A percentile compares a stretch with the other conserved stretches of the same genome.
These are phyloP conservation scores for Corythucha ciliata DNA, from an alignment of 2,888 invertebrate genomes.

Conservation along the genomic window DNA sequence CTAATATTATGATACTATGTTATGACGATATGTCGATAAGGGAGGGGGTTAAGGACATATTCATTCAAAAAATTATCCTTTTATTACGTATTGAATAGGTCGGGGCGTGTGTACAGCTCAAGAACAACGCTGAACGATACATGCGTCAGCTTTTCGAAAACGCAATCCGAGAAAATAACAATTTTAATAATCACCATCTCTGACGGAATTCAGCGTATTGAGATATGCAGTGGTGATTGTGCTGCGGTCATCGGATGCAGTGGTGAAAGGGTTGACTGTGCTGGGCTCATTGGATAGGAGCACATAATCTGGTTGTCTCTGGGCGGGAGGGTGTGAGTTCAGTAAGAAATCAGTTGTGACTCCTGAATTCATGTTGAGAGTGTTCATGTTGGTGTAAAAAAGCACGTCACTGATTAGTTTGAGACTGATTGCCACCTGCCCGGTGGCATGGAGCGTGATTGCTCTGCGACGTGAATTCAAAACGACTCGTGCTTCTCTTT, in stretches of 20 bases:
- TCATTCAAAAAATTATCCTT: too few relatives aligned
- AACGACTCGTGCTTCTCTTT: slow-evolving; percentile 18
- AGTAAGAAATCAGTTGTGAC: slow-evolving; percentile 10
- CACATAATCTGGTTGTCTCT: not conserved
- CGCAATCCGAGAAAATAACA: not conserved
- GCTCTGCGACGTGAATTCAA: slow-evolving; percentile 20
- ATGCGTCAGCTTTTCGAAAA: too few relatives aligned
- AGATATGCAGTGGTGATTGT: not conserved
- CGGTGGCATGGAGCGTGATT: slow-evolving; percentile 16
- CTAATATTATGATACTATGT: too few relatives aligned
- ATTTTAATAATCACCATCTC: not conserved
- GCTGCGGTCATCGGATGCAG: too few relatives aligned
- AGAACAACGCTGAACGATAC: too few relatives aligned
- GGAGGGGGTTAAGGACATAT: too few relatives aligned
- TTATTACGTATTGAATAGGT: too few relatives aligned
- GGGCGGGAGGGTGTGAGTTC: not conserved
- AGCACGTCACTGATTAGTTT: slow-evolving; percentile 24
- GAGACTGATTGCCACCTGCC: slow-evolving; percentile 13
- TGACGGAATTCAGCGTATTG: not conserved
- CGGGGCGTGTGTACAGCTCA: too few relatives aligned
- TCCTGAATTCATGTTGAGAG: slow-evolving; percentile 13
- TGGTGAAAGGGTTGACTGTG: not conserved
- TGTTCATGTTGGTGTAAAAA: slow-evolving; percentile 19
- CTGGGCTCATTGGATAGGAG: not conserved
- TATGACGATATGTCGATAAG: too few relatives aligned